A percentile compares a stretch with the other conserved stretches of the same genome.
These are phyloP conservation scores for Rhyacophila brunnea DNA, from an alignment of 1,140 invertebrate species.

Conservation along the genomic window DNA sequence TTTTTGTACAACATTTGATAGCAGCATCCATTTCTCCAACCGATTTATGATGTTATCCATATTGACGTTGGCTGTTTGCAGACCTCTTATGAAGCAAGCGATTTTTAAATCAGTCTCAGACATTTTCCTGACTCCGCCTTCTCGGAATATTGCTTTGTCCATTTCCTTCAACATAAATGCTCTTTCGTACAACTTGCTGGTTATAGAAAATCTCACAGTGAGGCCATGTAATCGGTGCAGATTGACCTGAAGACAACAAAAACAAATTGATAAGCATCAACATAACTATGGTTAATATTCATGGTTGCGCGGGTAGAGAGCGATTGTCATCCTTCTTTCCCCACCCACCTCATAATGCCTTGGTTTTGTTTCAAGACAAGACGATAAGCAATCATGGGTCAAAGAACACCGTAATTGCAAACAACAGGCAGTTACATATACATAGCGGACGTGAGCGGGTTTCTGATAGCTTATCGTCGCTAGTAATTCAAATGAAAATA, in stretches of 20 bases:
- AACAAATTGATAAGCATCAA: no score
- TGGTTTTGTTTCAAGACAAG: no score
- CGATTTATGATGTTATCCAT: constrained; percentile 71
- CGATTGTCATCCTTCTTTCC: no score
- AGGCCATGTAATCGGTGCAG: constrained; percentile 71
- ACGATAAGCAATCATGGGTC: no score
- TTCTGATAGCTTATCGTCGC: no score
- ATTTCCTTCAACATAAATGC: constrained; percentile 72
- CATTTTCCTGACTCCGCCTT: constrained; percentile 69
- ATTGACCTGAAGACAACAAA: constrained; percentile 58
- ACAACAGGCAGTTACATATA: no score
- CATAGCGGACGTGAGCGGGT: no score
- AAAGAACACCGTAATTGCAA: no score
- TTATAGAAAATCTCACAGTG: constrained; percentile 58
- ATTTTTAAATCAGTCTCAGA: constrained; percentile 62
- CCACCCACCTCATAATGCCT: no score
- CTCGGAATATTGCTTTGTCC: constrained; percentile 74
- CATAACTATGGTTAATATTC: no score
- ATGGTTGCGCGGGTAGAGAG: no score
- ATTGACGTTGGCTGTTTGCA: constrained; percentile 75
- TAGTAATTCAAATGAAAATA: no score
- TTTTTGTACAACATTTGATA: constrained; percentile 67
- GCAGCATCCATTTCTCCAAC: constrained; percentile 70
- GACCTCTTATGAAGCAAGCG: constrained; percentile 63
- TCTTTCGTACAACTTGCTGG: constrained; percentile 63